Evolutionary conservation across 2,888 invertebrate genomes (phyloP).

Genomic region (Leistus spinibarbis): DNA sequence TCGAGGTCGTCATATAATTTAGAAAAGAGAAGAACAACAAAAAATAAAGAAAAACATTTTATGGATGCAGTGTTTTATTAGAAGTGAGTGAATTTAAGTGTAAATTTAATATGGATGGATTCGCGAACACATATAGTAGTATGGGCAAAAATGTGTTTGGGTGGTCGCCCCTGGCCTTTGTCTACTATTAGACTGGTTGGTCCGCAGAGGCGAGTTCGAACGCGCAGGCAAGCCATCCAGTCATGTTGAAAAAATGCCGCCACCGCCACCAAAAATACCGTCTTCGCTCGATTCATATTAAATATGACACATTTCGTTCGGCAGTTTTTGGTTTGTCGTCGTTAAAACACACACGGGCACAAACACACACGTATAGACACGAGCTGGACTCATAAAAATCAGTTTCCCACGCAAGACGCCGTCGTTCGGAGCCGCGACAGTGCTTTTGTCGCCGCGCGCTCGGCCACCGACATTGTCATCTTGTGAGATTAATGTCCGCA

Average conservation of each 20-base stretch:
- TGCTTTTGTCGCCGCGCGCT: neutral
- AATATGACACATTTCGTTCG: conserved; percentile 36
- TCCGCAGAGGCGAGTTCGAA: neutral
- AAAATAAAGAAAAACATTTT: too few relatives aligned
- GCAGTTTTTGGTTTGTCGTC: conserved; percentile 7
- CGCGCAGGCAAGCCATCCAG: conserved; percentile 2
- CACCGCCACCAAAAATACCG: neutral
- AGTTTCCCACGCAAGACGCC: conserved; percentile 7
- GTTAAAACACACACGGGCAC: neutral
- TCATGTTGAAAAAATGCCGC: conserved; percentile 26
- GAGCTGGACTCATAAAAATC: conserved; percentile 5
- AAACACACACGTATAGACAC: neutral
- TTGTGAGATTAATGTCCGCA: conserved; percentile 10
- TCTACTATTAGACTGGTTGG: neutral
- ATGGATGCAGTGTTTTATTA: neutral
- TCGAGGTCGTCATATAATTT: neutral
- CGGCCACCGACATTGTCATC: conserved; percentile 8
- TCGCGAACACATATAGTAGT: conserved; percentile 7
- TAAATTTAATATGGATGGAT: neutral
- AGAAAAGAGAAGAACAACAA: neutral
- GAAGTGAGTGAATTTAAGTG: neutral
- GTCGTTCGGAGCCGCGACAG: neutral
- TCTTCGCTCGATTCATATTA: conserved; percentile 20
- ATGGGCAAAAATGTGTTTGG: conserved; percentile 4
- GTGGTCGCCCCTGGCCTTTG: conserved; percentile 16